Base-by-base conservation (phyloP, 2,113 vertebrate species). In the Merops nubicus region DNA sequence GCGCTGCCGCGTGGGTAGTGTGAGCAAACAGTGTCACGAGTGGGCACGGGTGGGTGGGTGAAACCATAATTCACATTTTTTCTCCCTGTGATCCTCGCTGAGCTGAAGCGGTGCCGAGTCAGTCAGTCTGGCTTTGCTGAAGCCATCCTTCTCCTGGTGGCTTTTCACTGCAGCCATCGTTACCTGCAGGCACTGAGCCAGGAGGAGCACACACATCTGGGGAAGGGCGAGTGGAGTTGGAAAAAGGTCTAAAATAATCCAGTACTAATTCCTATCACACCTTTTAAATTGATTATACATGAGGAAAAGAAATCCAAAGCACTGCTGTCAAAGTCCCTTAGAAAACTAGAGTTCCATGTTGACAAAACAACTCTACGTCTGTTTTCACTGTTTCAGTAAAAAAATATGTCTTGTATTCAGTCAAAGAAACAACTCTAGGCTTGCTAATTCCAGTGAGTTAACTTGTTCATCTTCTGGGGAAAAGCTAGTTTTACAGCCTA, bases 11-110 rank as follows among this genome's bases (percentile, higher is more conserved):
- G 92, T 94, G 86, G 92, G 93, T 87, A 84, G 88, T 93, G 95
- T 92, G 85, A 96, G 95, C 88, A 96, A 93, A 93, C 88, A 93
- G 88, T 93, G 96, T 88, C 91, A 93, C 60, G 25, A 96, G 86
- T 88, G 83, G 91, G 88, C 91, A 93, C 1, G 2, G 68, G 95
- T 95, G 85, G 92, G 92, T 86, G 93, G 85, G n/a, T 96, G 96
- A 84, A 95, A 94, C 54, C 1, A 34, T 88, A 84, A 91, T 88
- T 94, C 90, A 91, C 78, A 51, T 92, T 88, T 92, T 92, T 92
- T 68, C 72, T 96, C 95, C 88, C 25, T 78, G 81, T 96, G 91
- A 87, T 96, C 88, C 75, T 84, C 80, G 33, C 64, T 56, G 53
- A 87, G 53, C 29, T 95, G 86, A 85, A 85, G 22, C 57, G 40